These are phyloP conservation scores for Orientallactaga sibirica DNA, from an alignment of 2,797 vertebrate species.

Conservation along the genomic window DNA sequence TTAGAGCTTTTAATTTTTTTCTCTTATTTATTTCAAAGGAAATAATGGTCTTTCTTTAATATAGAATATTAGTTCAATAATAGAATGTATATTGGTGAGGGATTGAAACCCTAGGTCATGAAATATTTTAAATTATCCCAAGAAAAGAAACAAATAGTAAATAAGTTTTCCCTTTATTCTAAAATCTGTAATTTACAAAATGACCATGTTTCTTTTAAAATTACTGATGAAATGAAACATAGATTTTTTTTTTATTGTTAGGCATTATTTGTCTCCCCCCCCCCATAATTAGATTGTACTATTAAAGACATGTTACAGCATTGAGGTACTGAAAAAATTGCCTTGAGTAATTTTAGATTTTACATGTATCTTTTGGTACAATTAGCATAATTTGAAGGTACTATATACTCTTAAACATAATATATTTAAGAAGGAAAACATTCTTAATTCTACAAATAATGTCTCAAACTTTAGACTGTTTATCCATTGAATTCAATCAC, in stretches of 20 bases:
- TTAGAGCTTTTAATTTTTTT: conserved; percentile 15
- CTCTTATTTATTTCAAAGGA: conserved; percentile 32
- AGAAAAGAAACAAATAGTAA: conserved; percentile 26
- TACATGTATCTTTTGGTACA: conserved; percentile 37
- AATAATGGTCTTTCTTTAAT: neutral
- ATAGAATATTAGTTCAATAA: conserved; percentile 4
- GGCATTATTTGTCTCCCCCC: neutral
- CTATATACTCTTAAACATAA: neutral
- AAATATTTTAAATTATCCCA: conserved; percentile 50
- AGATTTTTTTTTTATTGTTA: neutral
- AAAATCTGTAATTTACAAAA: conserved; percentile 36
- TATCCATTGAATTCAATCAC: conserved; percentile 46
- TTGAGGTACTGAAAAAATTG: conserved; percentile 56
- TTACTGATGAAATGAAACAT: conserved; percentile 48
- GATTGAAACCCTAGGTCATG: conserved; percentile 28
- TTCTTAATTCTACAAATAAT: conserved; percentile 26
- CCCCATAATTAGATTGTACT: neutral
- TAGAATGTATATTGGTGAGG: conserved; percentile 12
- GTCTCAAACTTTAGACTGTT: conserved; percentile 33
- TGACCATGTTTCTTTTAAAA: conserved; percentile 30
- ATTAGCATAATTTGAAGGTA: conserved; percentile 14
- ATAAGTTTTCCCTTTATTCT: conserved; percentile 8
- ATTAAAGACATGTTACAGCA: neutral
- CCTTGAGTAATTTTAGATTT: conserved; percentile 49
- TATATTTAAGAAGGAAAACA: conserved; percentile 50